Percentiles rank a stretch among this genome's conserved stretches.
Conservation (phyloP, 2,888 invertebrate genomes). For the Ischnura elegans region DNA sequence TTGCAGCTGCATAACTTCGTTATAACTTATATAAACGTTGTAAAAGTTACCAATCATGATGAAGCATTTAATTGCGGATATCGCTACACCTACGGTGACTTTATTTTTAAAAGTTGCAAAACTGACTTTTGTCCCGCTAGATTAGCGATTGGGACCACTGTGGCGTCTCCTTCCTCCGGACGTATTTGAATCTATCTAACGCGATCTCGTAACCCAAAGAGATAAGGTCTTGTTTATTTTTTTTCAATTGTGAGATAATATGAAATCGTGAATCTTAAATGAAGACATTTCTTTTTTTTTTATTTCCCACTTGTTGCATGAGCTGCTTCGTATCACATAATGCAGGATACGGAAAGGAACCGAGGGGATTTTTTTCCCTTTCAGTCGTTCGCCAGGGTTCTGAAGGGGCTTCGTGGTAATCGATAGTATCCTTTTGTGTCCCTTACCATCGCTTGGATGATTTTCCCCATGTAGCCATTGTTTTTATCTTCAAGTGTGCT, state of each 20-base stretch:
- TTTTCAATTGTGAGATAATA: neutral
- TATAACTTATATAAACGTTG: too few relatives aligned
- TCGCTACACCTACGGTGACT: too few relatives aligned
- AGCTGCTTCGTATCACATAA: constrained; percentile 8
- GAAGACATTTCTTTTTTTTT: neutral
- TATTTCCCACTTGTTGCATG: constrained; percentile 20
- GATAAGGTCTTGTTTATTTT: neutral
- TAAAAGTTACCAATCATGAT: too few relatives aligned
- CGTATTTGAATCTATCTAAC: neutral
- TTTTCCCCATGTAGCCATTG: neutral
- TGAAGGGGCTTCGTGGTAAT: neutral
- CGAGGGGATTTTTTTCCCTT: neutral
- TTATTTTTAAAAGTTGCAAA: too few relatives aligned
- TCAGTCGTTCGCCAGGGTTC: neutral
- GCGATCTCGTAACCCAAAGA: neutral
- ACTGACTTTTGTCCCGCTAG: too few relatives aligned
- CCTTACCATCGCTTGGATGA: neutral
- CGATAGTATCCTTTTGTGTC: constrained; percentile 5
- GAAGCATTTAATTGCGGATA: too few relatives aligned
- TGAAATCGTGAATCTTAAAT: neutral
- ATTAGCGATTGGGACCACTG: too few relatives aligned
- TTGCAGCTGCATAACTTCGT: too few relatives aligned
- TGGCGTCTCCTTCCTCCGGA: neutral
- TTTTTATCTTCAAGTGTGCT: neutral
- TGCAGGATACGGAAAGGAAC: neutral